A percentile compares a stretch with the other conserved stretches of the same genome.
These are phyloP conservation scores for Anagrus nilaparvatae DNA, from an alignment of 1,140 invertebrate genomes.

Conservation along the genomic window DNA sequence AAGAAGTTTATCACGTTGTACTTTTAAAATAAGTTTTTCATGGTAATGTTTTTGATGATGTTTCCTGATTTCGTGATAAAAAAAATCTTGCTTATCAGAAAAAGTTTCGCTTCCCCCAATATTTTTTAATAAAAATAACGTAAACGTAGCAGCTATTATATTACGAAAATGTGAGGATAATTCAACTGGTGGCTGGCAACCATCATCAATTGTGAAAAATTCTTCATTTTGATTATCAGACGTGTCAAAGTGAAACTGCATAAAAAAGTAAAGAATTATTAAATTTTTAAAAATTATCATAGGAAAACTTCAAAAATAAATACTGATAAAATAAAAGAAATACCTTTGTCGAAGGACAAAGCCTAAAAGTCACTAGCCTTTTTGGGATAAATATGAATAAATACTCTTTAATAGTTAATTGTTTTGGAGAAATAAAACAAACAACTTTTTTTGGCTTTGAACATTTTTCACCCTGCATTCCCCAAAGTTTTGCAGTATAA, in stretches of 20 bases:
- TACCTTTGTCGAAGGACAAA: conserved; percentile 87
- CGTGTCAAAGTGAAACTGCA: conserved; percentile 52
- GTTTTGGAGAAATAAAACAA: conserved; percentile 79
- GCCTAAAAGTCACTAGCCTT: conserved; percentile 79
- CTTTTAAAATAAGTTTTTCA: conserved; percentile 72
- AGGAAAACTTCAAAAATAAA: neutral
- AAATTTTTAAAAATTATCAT: neutral
- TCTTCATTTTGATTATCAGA: conserved; percentile 40
- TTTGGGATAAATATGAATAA: conserved; percentile 87
- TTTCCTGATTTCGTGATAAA: conserved; percentile 85
- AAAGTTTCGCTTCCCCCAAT: conserved; percentile 93
- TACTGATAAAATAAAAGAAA: conserved; percentile 10
- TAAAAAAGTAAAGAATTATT: neutral
- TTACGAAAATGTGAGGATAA: conserved; percentile 74
- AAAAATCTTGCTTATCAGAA: conserved; percentile 91
- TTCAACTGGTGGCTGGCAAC: conserved; percentile 76
- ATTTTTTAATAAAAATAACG: conserved; percentile 86
- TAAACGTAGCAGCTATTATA: conserved; percentile 86
- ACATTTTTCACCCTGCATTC: conserved; percentile 55
- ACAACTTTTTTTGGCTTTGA: conserved; percentile 76
- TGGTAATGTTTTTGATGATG: conserved; percentile 76
- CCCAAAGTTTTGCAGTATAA: conserved; percentile 74
- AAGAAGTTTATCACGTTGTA: conserved; percentile 68
- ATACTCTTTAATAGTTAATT: conserved; percentile 86
- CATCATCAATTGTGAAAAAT: conserved; percentile 76